Evolutionary conservation across 2,113 vertebrate species (phyloP), one percentile per base, ranked within the genome.

Genomic region (Mixornis gularis): DNA sequence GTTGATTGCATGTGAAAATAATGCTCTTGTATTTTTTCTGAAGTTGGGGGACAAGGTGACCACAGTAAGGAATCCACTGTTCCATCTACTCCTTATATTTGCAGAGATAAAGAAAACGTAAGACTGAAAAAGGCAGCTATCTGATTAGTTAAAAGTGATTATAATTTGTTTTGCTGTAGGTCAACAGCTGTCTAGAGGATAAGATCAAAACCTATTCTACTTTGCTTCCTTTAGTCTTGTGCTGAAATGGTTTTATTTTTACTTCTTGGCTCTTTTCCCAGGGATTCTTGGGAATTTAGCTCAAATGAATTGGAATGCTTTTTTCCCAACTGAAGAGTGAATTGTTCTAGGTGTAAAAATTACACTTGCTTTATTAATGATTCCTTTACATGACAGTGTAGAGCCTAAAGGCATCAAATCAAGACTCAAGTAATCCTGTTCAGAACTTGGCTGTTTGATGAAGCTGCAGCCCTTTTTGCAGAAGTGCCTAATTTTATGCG

Each of bases 321-420:
- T 93, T 76, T 89, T 58, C 81, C 85, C 85, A 71, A 0, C 30
- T 41, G 59, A 84, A 51, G 34, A 91, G 48, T 44, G 58, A 52
- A 72, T 87, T 87, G 53, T 93, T 92, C 80, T 89, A 94, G 87
- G 84, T 95, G 64, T 83, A 90, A 55, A 86, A 85, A 90, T 92
- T 85, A 44, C 72, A 59, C 86, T 94, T 93, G 34, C 55, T 93
- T 89, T 94, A 74, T 78, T 90, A 92, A 92, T 83, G 60, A 79
- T 79, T 79, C 20, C 68, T 89, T 74, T 91, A 60, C 58, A 55
- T 43, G 85, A 53, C 85, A 87, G 34, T 7, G 7, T 53, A 66
- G 27, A 83, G 78, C 92, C 85, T 93, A 51, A 69, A 94, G 90
- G 60, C 79, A 93, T 56, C 56, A 83, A 86, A 89, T 65, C 56